A percentile compares a stretch with the other conserved stretches of the same genome.
These are phyloP conservation scores for Ophion slaviceki DNA, from an alignment of 2,888 invertebrate genomes.

Conservation along the genomic window DNA sequence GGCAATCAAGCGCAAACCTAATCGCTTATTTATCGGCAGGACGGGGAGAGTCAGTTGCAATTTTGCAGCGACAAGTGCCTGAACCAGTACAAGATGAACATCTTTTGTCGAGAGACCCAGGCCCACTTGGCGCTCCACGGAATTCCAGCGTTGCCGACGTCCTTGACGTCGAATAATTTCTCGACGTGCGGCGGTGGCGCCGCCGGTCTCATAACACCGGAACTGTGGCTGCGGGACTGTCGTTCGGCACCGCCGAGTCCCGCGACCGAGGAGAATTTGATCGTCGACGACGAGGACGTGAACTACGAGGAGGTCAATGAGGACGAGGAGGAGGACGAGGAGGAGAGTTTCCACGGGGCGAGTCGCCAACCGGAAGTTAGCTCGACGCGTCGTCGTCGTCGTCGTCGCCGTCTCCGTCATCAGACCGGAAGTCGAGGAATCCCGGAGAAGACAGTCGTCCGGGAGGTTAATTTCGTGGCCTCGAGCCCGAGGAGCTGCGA, in stretches of 20 bases:
- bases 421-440: no score
- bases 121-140: constrained; percentile 92
- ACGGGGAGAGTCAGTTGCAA: constrained; percentile 95
- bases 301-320: not conserved
- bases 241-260: constrained; percentile 86
- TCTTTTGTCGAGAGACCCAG: constrained; percentile 96
- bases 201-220: constrained; percentile 92
- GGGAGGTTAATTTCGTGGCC: not conserved
- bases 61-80: constrained; percentile 97
- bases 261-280: constrained; percentile 70
- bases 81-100: constrained; percentile 98
- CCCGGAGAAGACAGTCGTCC: no score
- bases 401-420: constrained; percentile 23
- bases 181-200: constrained; percentile 83
- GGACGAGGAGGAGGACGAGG: constrained; percentile 8
- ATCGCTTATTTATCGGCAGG: constrained; percentile 84
- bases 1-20: not conserved
- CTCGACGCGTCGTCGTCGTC: constrained; percentile 26
- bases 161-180: constrained; percentile 59
- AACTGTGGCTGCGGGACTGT: constrained; percentile 94
- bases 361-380: constrained; percentile 54
- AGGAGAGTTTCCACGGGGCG: not conserved
- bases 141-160: constrained; percentile 66
- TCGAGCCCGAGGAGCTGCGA: constrained; percentile 29
- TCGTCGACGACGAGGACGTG: constrained; percentile 71